phyloP scores from a whole-genome alignment of 2,888 invertebrate species.

The Drosophila suboccidentalis region DNA sequence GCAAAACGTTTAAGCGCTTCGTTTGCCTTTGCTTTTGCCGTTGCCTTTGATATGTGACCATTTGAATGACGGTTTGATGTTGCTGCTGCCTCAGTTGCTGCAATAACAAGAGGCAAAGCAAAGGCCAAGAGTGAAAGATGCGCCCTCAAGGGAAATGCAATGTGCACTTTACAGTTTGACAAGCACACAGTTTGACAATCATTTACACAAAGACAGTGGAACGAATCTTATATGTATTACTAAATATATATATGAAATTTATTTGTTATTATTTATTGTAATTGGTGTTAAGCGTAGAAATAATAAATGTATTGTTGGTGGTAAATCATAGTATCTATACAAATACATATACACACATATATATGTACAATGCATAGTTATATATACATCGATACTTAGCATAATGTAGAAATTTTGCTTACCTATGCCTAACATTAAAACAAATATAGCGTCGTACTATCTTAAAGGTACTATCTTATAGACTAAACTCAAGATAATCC shows the following conservation, averaged over 20 bases:
- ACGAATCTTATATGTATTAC: not conserved
- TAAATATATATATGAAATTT: constrained; percentile 68
- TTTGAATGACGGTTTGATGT: constrained; percentile 36
- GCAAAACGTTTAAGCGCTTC: constrained; percentile 45
- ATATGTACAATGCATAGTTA: constrained; percentile 35
- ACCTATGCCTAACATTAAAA: constrained; percentile 61
- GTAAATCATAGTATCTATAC: constrained; percentile 50
- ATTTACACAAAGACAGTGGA: constrained; percentile 5
- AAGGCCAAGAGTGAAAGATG: constrained; percentile 12
- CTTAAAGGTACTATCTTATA: constrained; percentile 52
- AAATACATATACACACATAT: constrained; percentile 28
- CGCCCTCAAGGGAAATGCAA: constrained; percentile 40
- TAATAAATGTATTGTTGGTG: constrained; percentile 58
- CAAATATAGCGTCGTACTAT: constrained; percentile 71
- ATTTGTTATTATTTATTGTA: constrained; percentile 52
- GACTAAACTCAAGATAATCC: constrained; percentile 57
- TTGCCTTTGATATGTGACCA: constrained; percentile 55
- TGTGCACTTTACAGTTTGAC: constrained; percentile 22
- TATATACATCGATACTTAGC: constrained; percentile 61
- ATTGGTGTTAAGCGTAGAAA: constrained; percentile 75
- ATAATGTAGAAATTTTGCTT: constrained; percentile 65
- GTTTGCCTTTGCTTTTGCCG: constrained; percentile 23
- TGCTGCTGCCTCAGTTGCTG: constrained; percentile 13
- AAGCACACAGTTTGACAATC: not conserved
- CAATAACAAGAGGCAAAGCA: constrained; percentile 16